Evolutionary conservation across 2,797 vertebrate species (phyloP).

Genomic region (Pangasius sanitwongsei): DNA sequence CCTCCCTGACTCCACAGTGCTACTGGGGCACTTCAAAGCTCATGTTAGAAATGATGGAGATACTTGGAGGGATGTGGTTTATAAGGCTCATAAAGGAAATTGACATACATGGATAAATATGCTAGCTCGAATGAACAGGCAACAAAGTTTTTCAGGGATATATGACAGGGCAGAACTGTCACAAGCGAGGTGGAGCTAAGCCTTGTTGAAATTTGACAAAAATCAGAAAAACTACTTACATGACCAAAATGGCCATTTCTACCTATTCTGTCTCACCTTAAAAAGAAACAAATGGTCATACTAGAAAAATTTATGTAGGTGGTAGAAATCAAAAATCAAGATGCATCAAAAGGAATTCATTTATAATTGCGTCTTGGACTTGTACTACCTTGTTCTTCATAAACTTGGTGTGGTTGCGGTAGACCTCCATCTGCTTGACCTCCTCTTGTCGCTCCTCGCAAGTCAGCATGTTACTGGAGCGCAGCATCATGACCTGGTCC

Average conservation of each 20-base stretch:
- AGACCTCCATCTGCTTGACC: slow-evolving; percentile 99
- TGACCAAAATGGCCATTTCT: not conserved
- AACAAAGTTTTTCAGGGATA: not conserved
- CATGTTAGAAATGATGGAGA: not conserved
- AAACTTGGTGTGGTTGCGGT: slow-evolving; percentile 98
- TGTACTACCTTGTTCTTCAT: slow-evolving; percentile 97
- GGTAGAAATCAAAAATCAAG: not conserved
- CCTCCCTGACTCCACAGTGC: not conserved
- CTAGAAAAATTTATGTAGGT: not conserved
- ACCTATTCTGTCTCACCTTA: not conserved
- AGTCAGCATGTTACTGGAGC: slow-evolving; percentile 96
- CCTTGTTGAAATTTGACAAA: not conserved
- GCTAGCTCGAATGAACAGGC: not conserved
- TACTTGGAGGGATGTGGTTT: not conserved
- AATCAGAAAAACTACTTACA: not conserved
- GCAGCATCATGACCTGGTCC: slow-evolving; percentile 96
- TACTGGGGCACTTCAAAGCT: not conserved
- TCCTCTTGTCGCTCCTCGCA: slow-evolving; percentile 98
- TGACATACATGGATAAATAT: not conserved
- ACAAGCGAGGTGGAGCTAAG: not conserved
- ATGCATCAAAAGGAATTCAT: not conserved
- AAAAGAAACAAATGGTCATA: not conserved
- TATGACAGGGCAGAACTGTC: not conserved
- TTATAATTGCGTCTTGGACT: not conserved
- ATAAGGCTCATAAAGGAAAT: not conserved